phyloP scores from a whole-genome alignment of 2,113 vertebrate species.

The Scartelaos histophorus region DNA sequence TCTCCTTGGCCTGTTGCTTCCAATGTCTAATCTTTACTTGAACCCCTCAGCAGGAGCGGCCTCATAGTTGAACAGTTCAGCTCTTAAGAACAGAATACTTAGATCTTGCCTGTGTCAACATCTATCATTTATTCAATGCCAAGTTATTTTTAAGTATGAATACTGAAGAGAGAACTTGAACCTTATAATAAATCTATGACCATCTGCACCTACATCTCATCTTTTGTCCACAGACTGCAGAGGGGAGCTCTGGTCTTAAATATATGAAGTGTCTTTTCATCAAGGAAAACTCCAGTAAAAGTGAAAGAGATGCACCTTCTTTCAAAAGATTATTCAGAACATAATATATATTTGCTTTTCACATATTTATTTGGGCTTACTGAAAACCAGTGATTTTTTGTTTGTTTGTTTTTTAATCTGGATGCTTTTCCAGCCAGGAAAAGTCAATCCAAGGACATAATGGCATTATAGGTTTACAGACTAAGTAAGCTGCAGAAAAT shows the following conservation, averaged over 20 bases:
- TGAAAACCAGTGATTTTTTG: no score
- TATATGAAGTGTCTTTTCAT: no score
- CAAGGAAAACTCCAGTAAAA: not conserved
- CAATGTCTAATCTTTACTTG: conserved; percentile 9
- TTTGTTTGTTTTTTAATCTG: no score
- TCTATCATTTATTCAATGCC: conserved; percentile 25
- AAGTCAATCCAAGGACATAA: no score
- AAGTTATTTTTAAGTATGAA: conserved; percentile 16
- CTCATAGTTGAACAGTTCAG: conserved; percentile 7
- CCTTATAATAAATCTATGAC: conserved; percentile 15
- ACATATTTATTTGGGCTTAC: no score
- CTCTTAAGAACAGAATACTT: conserved; percentile 10
- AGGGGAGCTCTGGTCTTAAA: not conserved
- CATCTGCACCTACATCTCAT: conserved; percentile 1
- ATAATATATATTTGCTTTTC: no score
- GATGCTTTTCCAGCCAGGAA: no score
- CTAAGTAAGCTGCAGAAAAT: no score
- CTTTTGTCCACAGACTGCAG: not conserved
- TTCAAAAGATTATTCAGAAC: no score
- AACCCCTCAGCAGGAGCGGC: conserved; percentile 5
- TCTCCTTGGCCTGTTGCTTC: conserved; percentile 10
- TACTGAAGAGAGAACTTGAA: conserved; percentile 28
- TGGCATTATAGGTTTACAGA: no score
- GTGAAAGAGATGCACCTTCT: no score
- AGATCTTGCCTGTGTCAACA: conserved; percentile 37